Evolutionary conservation across 2,113 vertebrate genomes (phyloP).

Genomic region (Chamaea fasciata): DNA sequence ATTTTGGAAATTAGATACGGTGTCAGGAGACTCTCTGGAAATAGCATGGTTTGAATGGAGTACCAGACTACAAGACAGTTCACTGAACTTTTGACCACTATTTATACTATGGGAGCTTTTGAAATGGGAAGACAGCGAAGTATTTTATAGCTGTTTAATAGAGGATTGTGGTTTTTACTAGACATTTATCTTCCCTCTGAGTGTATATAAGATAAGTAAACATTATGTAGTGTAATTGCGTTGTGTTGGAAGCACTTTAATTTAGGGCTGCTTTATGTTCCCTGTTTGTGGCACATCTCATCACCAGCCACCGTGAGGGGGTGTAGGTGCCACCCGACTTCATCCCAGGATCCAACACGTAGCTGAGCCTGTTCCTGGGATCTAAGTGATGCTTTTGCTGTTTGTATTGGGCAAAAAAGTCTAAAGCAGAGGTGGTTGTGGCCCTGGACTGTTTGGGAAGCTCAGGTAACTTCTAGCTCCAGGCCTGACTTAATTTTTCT

Average conservation of each 20-base stretch:
- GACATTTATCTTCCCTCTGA: conserved; percentile 61
- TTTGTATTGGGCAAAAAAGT: background rate
- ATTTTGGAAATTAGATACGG: conserved; percentile 86
- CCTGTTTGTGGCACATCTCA: conserved; percentile 6
- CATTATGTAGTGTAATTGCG: conserved; percentile 32
- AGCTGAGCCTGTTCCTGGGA: background rate
- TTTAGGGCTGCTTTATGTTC: conserved; percentile 38
- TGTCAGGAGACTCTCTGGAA: conserved; percentile 80
- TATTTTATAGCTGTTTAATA: conserved; percentile 75
- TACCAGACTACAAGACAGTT: conserved; percentile 74
- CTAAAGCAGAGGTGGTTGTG: background rate
- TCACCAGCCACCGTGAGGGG: background rate
- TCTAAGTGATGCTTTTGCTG: background rate
- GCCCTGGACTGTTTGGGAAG: background rate
- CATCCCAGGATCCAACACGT: background rate
- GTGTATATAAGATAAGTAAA: conserved; percentile 67
- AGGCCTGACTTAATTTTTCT: background rate
- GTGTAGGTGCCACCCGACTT: background rate
- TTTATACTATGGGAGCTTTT: conserved; percentile 70
- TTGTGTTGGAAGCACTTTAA: conserved; percentile 52
- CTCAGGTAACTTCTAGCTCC: background rate
- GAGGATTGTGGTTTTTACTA: conserved; percentile 65
- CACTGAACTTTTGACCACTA: conserved; percentile 83
- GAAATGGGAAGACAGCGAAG: conserved; percentile 67
- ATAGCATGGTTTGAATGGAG: conserved; percentile 77